phyloP scores from a whole-genome alignment of 2,888 invertebrate species.

The Antheraea assamensis region DNA sequence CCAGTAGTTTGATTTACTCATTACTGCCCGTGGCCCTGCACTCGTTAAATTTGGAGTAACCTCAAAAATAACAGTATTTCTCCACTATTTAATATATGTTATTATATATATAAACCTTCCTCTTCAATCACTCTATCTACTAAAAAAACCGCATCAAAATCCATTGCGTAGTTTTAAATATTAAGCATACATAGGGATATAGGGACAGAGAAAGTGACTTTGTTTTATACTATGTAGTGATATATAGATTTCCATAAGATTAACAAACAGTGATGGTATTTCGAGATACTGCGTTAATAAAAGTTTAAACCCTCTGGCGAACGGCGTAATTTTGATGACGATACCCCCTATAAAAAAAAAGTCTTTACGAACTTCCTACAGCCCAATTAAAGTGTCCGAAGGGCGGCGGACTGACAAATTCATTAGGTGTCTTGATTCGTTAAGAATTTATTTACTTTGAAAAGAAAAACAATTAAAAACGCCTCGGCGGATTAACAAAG shows the following conservation, averaged over 20 bases:
- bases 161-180: too few species aligned
- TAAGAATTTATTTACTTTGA: constrained; percentile 36
- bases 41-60: too few species aligned
- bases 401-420: constrained; percentile 50
- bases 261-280: not conserved
- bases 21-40: too few species aligned
- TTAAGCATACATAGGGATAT: too few species aligned
- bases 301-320: constrained; percentile 44
- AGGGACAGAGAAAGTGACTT: too few species aligned
- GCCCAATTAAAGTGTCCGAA: constrained; percentile 57
- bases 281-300: constrained; percentile 44
- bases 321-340: constrained; percentile 60
- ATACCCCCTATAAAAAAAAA: constrained; percentile 60
- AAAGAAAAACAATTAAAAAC: constrained; percentile 23
- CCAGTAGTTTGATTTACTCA: too few species aligned
- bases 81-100: too few species aligned
- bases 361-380: constrained; percentile 45
- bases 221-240: too few species aligned
- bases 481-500: constrained; percentile 9
- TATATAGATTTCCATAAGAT: not conserved
- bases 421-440: constrained; percentile 49
- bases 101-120: too few species aligned
- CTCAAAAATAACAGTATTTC: too few species aligned
- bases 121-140: too few species aligned
- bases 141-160: too few species aligned